Evolutionary conservation across 2,797 vertebrate genomes (phyloP), one percentile per base, ranked within the genome.

Genomic region (Anguilla anguilla): DNA sequence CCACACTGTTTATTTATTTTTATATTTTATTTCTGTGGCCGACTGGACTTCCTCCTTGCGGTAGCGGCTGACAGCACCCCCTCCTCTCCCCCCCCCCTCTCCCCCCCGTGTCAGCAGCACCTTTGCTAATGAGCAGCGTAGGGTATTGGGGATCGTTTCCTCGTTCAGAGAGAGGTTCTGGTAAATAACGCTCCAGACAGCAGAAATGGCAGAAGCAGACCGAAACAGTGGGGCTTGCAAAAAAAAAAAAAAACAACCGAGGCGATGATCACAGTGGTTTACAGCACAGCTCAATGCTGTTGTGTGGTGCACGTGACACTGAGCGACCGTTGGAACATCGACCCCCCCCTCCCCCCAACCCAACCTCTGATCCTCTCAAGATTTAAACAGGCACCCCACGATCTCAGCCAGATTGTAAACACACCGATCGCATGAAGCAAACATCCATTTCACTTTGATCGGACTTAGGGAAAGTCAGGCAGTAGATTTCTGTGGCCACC

Each of bases 51-150:
- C 90, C 89, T 91, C 87, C 88, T 86, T 86, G 15, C 88, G 86
- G 90, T 86, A 90, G 88, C 90, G 84, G 19, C 90, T 92, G 91
- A 92, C 91, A 89, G 84, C 57, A 39, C 88, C 88, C 64, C 89
- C 88, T 72, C 87, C 72, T 35, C 31, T 0, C n/a, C 11, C 35
- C 88, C 88, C 67, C 89, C 88, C 72, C 87, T 31, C 7, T 9
- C 11, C 0, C 35, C 13, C 13, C 4, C 43, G 19, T 7, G 35
- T 28, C 25, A 85, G 57, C 55, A 22, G 43, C 35, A 13, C 55
- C 57, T 85, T 19, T 31, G 31, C 83, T 86, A 86, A 86, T 86
- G 85, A 86, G 46, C 64, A 77, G 85, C 64, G 2, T 43, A n/a
- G 67, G 64, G 67, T 31, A 49, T 86, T 77, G 55, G 64, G 49